Base-by-base conservation (phyloP, 2,888 invertebrate genomes). In the Marasmarcha lunaedactyla region DNA sequence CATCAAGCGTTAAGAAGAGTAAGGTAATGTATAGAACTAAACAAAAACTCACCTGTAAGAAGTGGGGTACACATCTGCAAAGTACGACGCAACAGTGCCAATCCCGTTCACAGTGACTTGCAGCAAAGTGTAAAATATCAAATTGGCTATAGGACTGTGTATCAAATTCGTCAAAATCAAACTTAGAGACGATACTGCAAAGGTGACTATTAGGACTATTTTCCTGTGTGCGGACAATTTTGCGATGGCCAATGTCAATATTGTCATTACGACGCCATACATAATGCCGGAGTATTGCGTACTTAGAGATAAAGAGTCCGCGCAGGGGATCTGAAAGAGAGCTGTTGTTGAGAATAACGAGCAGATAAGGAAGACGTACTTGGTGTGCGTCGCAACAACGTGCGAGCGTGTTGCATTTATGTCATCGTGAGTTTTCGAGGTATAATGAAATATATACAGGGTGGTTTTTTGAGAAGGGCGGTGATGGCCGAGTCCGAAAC, bases 261-360 rank as follows among this genome's bases (percentile, higher is more conserved):
- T 10, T 1, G 86, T 68, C 44, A 87, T 87, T 35, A 85, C 77
- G 0, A 76, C 53, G 0, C 90, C 90, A 47, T 88, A 86, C 1
- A 78, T 56, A 10, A 90, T 70, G 2, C 90, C 86, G 34, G 87
- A 85, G 47, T 84, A 67, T 34, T 89, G 87, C 0, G 88, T 87
- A 37, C 67, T 67, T 0, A 65, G 49, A 25, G 89, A 86, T 13
- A 89, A 73, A 0, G 64, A 63, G 1, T 76, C 69, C 0, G 61
- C 54, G 51, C 88, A 88, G 2, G 41, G 10, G 2, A 44, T 40
- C 71, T 72, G 53, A 9, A 57, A 59, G 12, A 5, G n/a, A n/a
- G n/a, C n/a, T n/a, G n/a, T n/a, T n/a, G n/a, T n/a, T n/a, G n/a
- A n/a, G n/a, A n/a, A n/a, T n/a, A n/a, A n/a, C n/a, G n/a, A n/a